Evolutionary conservation across 2,113 vertebrate genomes (phyloP).

Genomic region (Lipophrys pholis): DNA sequence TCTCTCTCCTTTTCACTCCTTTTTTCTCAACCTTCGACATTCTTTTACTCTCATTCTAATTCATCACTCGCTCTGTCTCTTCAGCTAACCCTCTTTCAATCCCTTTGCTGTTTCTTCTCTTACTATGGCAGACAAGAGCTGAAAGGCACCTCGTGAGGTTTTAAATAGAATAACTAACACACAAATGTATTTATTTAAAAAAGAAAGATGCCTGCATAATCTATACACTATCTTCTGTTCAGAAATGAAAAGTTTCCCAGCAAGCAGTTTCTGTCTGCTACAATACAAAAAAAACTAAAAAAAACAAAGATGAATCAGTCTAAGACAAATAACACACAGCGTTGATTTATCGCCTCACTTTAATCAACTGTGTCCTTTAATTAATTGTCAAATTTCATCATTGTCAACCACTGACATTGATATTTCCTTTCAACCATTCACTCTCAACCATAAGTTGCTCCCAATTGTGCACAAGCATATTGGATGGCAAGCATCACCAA

Average conservation of each 20-base stretch:
- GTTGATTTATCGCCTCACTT: neutral
- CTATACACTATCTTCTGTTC: conserved; percentile 13
- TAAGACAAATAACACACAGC: neutral
- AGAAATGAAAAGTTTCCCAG: neutral
- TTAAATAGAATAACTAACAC: conserved; percentile 24
- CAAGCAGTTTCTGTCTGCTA: neutral
- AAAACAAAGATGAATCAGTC: neutral
- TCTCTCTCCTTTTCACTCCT: conserved; percentile 15
- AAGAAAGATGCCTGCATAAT: neutral
- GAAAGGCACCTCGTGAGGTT: neutral
- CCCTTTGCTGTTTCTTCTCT: conserved; percentile 14
- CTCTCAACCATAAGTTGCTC: too few species aligned
- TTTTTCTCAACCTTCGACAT: conserved; percentile 24
- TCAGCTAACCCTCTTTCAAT: conserved; percentile 13
- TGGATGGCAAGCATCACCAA: too few species aligned
- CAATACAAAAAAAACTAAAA: too few species aligned
- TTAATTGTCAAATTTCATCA: too few species aligned
- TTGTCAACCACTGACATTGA: too few species aligned
- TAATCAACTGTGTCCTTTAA: neutral
- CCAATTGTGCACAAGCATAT: too few species aligned
- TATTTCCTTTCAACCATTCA: too few species aligned
- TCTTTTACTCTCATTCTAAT: conserved; percentile 32
- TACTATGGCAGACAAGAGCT: neutral
- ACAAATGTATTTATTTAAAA: conserved; percentile 3
- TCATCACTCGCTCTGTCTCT: conserved; percentile 33